Base-by-base conservation (phyloP, 2,888 invertebrate species). In the Amphipoea lucens region DNA sequence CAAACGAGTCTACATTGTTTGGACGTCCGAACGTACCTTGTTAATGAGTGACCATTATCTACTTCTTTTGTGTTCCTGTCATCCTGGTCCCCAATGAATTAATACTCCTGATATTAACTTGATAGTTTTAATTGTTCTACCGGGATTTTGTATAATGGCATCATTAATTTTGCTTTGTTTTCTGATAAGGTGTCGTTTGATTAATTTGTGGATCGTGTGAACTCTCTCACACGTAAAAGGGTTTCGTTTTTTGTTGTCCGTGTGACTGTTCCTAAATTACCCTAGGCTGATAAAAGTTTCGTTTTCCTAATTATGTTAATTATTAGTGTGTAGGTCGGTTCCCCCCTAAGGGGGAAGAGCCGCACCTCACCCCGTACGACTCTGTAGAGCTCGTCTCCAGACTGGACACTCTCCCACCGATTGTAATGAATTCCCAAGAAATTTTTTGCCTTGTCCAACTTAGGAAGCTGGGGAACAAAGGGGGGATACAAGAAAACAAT, bases 31-130 rank as follows among this genome's bases (percentile, higher is more conserved):
- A 74, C 75, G 67, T 70, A 68, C 23, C 36, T 71, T 70, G 84
- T 87, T 92, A 93, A 93, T 92, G 90, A 90, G 86, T 78, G 84
- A 71, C 85, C 83, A 93, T 94, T 91, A 63, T 14, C 57, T 57
- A 92, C 82, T 88, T 91, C 89, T 89, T 89, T 85, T 86, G 85
- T 79, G 78, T 72, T 88, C 74, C 83, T 91, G 90, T 76, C 88
- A 79, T 63, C 90, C 89, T 92, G 89, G 91, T 93, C 92, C 87
- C 78, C 86, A 65, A 82, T 73, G 81, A 88, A 90, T 90, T 92
- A 90, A 91, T 91, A 89, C 87, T 81, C 82, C 76, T 68, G 87
- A 85, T 84, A 86, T 90, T 87, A 88, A 80, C 87, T 84, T 80
- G 81, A 87, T 90, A 88, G 90, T 90, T 91, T 90, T 87, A 87